Evolutionary conservation across 2,113 vertebrate genomes (phyloP).

Genomic region (Scartelaos histophorus): DNA sequence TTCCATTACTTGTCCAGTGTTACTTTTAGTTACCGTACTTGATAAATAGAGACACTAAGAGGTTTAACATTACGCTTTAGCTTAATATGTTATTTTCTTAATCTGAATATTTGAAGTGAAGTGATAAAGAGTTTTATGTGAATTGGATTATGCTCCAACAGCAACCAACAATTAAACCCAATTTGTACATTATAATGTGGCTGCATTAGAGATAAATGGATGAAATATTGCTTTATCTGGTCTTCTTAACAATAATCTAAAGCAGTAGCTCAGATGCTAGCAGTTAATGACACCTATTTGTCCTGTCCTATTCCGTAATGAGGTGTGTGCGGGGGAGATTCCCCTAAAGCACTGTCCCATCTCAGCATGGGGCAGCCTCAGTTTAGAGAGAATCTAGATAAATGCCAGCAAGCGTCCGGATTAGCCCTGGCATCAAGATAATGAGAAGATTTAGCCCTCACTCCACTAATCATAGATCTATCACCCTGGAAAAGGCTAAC

Average conservation of each 20-base stretch:
- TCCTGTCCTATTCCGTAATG: constrained; percentile 58
- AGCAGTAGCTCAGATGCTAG: constrained; percentile 51
- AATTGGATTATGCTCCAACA: constrained; percentile 55
- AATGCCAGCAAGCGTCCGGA: constrained; percentile 58
- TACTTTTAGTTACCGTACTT: not conserved
- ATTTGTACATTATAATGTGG: constrained; percentile 10
- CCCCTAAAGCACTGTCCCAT: constrained; percentile 56
- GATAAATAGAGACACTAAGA: not conserved
- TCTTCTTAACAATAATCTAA: constrained; percentile 16
- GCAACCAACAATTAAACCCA: not conserved
- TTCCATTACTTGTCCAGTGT: not conserved
- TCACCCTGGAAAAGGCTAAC: constrained; percentile 54
- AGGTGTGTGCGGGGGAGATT: constrained; percentile 53
- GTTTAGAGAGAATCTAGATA: constrained; percentile 58
- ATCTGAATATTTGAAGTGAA: constrained; percentile 48
- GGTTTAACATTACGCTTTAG: constrained; percentile 37
- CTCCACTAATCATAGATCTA: constrained; percentile 60
- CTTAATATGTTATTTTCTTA: constrained; percentile 33
- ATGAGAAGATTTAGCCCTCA: constrained; percentile 63
- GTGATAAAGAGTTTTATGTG: constrained; percentile 45
- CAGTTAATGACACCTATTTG: constrained; percentile 53
- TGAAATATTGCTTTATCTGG: constrained; percentile 11
- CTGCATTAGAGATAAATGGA: not conserved
- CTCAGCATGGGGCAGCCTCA: constrained; percentile 50
- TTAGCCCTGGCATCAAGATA: constrained; percentile 68